Conservation (phyloP, 1,140 invertebrate species). For the Euura lappo region DNA sequence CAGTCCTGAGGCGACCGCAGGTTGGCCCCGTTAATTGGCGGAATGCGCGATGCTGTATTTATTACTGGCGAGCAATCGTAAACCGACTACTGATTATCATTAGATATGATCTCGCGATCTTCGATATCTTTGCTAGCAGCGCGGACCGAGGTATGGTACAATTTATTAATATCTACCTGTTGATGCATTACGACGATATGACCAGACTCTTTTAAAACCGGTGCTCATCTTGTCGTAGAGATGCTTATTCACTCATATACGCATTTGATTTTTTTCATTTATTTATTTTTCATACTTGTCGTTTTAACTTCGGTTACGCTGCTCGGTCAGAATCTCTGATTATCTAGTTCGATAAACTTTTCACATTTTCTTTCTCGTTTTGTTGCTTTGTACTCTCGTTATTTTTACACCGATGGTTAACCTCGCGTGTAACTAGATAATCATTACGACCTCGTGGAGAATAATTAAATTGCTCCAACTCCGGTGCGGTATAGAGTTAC, state of each 20-base stretch:
- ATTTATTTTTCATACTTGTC: background rate
- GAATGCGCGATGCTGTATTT: conserved; percentile 30
- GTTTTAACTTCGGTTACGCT: background rate
- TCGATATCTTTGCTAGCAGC: conserved; percentile 28
- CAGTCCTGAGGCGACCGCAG: conserved; percentile 24
- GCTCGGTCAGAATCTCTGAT: too few relatives aligned
- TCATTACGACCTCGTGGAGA: too few relatives aligned
- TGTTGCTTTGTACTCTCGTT: too few relatives aligned
- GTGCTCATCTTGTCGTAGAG: background rate
- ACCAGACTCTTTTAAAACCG: background rate
- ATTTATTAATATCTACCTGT: conserved; percentile 8
- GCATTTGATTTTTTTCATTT: background rate
- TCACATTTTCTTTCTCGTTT: too few relatives aligned
- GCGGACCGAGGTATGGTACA: background rate
- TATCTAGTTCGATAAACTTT: too few relatives aligned
- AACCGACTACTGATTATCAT: conserved; percentile 43
- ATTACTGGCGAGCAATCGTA: conserved; percentile 26
- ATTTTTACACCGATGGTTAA: too few relatives aligned
- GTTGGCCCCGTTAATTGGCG: conserved; percentile 39
- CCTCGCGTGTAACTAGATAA: too few relatives aligned
- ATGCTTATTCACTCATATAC: background rate
- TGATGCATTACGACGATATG: conserved; percentile 14
- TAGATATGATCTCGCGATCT: conserved; percentile 40
- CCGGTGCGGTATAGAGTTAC: too few relatives aligned
- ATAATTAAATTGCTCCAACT: too few relatives aligned